Conservation (phyloP, 1,140 invertebrate species). For the Polyergus mexicanus region DNA sequence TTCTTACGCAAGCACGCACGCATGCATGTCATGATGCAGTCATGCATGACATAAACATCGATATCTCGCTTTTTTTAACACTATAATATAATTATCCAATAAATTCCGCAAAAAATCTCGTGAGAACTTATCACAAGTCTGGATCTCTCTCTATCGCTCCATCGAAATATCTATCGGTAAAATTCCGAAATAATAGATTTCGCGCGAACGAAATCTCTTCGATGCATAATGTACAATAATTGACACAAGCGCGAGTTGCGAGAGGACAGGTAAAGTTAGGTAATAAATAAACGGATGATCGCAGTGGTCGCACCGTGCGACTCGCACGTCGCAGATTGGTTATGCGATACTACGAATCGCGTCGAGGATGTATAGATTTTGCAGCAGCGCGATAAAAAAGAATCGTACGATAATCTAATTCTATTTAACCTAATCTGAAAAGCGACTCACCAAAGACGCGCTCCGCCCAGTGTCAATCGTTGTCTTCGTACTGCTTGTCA, state of each 20-base stretch:
- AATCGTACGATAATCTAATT: not conserved
- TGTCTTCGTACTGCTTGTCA: not conserved
- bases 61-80: not conserved
- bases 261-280: too few relatives aligned
- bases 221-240: too few relatives aligned
- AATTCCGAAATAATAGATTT: too few relatives aligned
- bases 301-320: too few relatives aligned
- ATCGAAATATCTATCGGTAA: too few relatives aligned
- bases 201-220: too few relatives aligned
- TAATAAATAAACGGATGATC: too few relatives aligned
- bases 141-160: not conserved
- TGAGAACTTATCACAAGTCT: too few relatives aligned
- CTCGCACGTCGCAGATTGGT: too few relatives aligned
- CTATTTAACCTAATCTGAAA: not conserved
- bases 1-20: not conserved
- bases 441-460: conserved; percentile 27
- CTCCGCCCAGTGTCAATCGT: not conserved
- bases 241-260: too few relatives aligned
- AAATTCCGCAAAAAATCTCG: not conserved
- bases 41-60: not conserved
- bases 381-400: not conserved
- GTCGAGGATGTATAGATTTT: not conserved
- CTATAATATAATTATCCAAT: not conserved
- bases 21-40: not conserved
- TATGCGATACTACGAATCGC: too few relatives aligned